Base-by-base conservation (phyloP, 2,888 invertebrate species). In the Macrophya alboannulata region DNA sequence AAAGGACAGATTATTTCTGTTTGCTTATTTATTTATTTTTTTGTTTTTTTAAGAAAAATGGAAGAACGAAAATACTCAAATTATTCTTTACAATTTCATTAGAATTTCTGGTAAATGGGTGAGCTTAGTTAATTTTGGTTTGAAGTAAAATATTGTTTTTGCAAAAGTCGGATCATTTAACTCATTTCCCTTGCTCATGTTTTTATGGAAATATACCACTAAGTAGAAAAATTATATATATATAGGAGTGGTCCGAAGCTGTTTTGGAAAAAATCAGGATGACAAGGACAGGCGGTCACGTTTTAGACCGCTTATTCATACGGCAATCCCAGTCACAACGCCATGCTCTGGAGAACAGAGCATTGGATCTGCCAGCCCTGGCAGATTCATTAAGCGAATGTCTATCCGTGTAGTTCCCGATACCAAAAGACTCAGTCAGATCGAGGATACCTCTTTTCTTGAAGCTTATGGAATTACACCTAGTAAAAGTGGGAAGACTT, bases 61-160 rank as follows among this genome's bases (percentile, higher is more conserved):
- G 84, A 84, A 59, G 72, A 40, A 40, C 21, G 48, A 40, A 85
- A 85, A 68, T 76, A 77, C 37, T 45, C 37, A n/a, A 62, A 85
- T 59, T 21, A 12, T n/a, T 40, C 9, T 83, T 37, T 9, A 48
- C 68, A 10, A 43, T 76, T 59, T 82, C 37, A 37, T 55, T 85
- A 65, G 40, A 87, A 89, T 86, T 88, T 93, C 91, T 94, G 93
- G 92, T 94, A 86, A 95, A 94, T 95, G 94, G 93, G 95, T 95
- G 95, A 92, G 94, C 93, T 89, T 95, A 89, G 90, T 59, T 93
- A 95, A 95, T 95, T 68, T 68, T 68, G 8, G 8, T 48, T 62
- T 6, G 12, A 12, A 21, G 12, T 8, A 37, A 55, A 31, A 15
- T n/a, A 71, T 71, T n/a, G 31, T n/a, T 12, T 2, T 3, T 31